Conservation (phyloP, 1,140 invertebrate genomes). For the Rhopalosiphum padi region DNA sequence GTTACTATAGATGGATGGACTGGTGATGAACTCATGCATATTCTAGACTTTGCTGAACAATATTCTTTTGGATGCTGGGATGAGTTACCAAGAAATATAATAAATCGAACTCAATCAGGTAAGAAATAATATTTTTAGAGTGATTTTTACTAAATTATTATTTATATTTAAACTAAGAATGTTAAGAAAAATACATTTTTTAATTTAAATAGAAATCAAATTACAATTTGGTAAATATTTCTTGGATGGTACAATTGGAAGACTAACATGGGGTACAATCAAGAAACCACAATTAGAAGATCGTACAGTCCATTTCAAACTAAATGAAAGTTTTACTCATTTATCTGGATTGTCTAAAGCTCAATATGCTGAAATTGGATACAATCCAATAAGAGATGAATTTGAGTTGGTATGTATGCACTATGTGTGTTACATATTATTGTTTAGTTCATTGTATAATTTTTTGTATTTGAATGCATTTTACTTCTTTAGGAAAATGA, state of each 20-base stretch:
- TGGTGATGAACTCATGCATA: slow-evolving; percentile 37
- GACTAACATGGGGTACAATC: background rate
- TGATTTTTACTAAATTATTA: background rate
- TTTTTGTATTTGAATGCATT: background rate
- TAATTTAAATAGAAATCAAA: slow-evolving; percentile 39
- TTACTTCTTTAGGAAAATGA: slow-evolving; percentile 30
- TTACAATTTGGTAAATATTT: slow-evolving; percentile 19
- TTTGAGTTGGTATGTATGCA: slow-evolving; percentile 45
- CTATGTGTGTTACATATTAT: background rate
- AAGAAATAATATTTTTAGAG: background rate
- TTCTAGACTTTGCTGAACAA: slow-evolving; percentile 53
- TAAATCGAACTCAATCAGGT: slow-evolving; percentile 31
- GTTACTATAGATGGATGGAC: slow-evolving; percentile 43
- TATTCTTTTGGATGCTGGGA: slow-evolving; percentile 55
- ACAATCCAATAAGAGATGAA: slow-evolving; percentile 50
- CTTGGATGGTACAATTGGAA: slow-evolving; percentile 49
- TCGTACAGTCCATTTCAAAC: slow-evolving; percentile 34
- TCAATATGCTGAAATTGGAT: slow-evolving; percentile 51
- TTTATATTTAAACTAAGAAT: background rate
- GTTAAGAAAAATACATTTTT: background rate
- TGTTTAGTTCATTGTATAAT: background rate
- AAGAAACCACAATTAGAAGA: slow-evolving; percentile 47
- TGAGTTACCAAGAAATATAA: slow-evolving; percentile 30
- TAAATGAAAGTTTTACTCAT: background rate
- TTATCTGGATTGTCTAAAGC: slow-evolving; percentile 41